These are phyloP conservation scores for Pseudeuparius sepicola DNA, from an alignment of 2,888 invertebrate species.

Conservation along the genomic window DNA sequence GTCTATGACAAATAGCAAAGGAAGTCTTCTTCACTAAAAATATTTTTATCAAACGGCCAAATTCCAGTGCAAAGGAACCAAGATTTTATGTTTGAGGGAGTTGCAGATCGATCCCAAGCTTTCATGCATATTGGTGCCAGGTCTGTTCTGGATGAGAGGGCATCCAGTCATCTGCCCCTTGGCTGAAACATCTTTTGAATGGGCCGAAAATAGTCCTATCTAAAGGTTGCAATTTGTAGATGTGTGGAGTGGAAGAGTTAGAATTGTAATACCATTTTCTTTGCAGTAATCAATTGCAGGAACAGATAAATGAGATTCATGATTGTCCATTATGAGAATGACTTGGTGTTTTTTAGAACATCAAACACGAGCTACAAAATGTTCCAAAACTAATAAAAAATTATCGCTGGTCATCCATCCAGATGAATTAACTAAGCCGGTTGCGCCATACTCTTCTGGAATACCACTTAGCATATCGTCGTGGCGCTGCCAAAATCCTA, in stretches of 20 bases:
- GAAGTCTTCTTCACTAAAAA: too few relatives aligned
- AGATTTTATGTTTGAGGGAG: conserved; percentile 16
- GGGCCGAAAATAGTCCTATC: conserved; percentile 18
- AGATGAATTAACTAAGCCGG: conserved; percentile 24
- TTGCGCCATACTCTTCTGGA: conserved; percentile 17
- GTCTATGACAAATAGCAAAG: conserved; percentile 2
- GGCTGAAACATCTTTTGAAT: conserved; percentile 14
- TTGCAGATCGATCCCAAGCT: conserved; percentile 13
- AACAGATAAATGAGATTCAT: too few relatives aligned
- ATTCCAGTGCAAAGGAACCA: conserved; percentile 16
- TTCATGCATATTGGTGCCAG: conserved; percentile 10
- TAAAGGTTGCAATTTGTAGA: too few relatives aligned
- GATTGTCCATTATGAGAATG: conserved; percentile 24
- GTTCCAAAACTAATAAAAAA: too few relatives aligned
- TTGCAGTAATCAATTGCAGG: conserved; percentile 23
- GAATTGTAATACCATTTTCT: conserved; percentile 27
- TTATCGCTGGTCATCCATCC: conserved; percentile 27
- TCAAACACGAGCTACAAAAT: conserved; percentile 12
- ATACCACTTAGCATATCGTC: too few relatives aligned
- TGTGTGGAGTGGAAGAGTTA: conserved; percentile 29
- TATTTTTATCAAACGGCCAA: conserved; percentile 12
- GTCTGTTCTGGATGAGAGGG: conserved; percentile 22
- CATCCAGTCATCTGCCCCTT: too few relatives aligned
- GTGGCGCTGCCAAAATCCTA: too few relatives aligned
- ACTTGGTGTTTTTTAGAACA: conserved; percentile 20